A percentile compares a stretch with the other conserved stretches of the same genome.
phyloP scores from a whole-genome alignment of 2,797 vertebrate species.

The Sebastolobus altivelis region DNA sequence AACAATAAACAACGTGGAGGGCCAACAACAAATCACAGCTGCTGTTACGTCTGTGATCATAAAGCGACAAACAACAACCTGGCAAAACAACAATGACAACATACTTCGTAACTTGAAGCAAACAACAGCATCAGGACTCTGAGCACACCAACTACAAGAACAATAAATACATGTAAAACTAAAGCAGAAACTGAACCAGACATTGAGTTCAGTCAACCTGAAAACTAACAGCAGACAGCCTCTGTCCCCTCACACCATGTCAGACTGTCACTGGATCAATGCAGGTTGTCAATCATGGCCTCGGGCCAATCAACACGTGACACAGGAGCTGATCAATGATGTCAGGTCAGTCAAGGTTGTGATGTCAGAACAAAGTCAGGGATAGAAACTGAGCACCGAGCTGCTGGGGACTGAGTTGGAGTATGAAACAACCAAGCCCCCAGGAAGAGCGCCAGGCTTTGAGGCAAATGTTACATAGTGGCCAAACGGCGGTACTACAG shows the following conservation, averaged over 20 bases:
- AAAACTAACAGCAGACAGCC: conserved; percentile 27
- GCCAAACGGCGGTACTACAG: too few relatives aligned
- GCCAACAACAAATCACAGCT: conserved; percentile 1
- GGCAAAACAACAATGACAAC: background rate
- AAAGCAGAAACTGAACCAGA: background rate
- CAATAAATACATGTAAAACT: background rate
- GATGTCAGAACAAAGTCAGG: conserved; percentile 53
- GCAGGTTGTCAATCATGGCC: conserved; percentile 66
- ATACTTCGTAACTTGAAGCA: background rate
- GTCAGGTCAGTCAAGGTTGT: conserved; percentile 69
- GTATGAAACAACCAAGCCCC: background rate
- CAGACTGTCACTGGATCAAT: conserved; percentile 65
- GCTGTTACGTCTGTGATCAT: conserved; percentile 3
- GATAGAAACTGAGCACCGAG: conserved; percentile 1
- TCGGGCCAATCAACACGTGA: conserved; percentile 67
- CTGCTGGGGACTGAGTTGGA: background rate
- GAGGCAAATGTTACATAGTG: too few relatives aligned
- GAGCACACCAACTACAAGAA: background rate
- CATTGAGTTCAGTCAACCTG: conserved; percentile 2
- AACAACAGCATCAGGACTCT: background rate
- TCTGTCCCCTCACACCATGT: conserved; percentile 22
- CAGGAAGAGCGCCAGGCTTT: too few relatives aligned
- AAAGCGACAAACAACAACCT: background rate
- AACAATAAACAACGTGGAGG: background rate
- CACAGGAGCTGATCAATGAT: conserved; percentile 59